phyloP scores from a whole-genome alignment of 92 coral and sea anemone genomes.

The Chrysogorgia sp. region DNA sequence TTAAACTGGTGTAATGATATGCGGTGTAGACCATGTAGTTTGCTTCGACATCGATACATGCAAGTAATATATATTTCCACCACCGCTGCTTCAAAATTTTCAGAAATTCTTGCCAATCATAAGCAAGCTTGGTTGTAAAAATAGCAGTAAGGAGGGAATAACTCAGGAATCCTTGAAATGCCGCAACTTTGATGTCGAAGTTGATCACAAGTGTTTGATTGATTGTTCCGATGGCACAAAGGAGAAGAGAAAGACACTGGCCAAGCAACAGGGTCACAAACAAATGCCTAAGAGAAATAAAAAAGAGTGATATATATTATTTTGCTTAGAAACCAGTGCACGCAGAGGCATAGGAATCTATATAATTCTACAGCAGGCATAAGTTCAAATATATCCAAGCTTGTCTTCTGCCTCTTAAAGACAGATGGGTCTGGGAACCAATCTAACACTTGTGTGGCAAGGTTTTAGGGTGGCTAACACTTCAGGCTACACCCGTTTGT shows the following conservation, averaged over 20 bases:
- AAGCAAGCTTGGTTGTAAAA: conserved; percentile 68
- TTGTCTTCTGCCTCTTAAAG: too few species aligned
- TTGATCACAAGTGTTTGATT: conserved; percentile 71
- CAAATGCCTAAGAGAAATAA: conserved; percentile 57
- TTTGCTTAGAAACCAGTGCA: too few species aligned
- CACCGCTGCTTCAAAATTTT: conserved; percentile 68
- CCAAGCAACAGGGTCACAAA: conserved; percentile 68
- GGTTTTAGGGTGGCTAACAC: too few species aligned
- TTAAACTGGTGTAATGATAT: conserved; percentile 90
- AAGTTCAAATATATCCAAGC: too few species aligned
- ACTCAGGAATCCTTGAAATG: conserved; percentile 78
- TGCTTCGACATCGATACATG: conserved; percentile 84
- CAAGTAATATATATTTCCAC: conserved; percentile 84
- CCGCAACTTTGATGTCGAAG: conserved; percentile 71
- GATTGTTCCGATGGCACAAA: conserved; percentile 82
- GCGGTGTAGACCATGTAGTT: conserved; percentile 88
- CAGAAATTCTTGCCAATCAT: conserved; percentile 40
- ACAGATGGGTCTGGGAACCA: too few species aligned
- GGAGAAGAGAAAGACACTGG: conserved; percentile 73
- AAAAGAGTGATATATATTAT: background rate
- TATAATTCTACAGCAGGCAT: too few species aligned
- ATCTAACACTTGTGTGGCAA: too few species aligned
- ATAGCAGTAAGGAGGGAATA: conserved; percentile 64
- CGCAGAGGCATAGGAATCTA: too few species aligned
- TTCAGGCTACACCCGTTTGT: too few species aligned